A percentile compares a stretch with the other conserved stretches of the same genome.
phyloP scores from a whole-genome alignment of 1,140 invertebrate genomes.

The Pissodes strobi region DNA sequence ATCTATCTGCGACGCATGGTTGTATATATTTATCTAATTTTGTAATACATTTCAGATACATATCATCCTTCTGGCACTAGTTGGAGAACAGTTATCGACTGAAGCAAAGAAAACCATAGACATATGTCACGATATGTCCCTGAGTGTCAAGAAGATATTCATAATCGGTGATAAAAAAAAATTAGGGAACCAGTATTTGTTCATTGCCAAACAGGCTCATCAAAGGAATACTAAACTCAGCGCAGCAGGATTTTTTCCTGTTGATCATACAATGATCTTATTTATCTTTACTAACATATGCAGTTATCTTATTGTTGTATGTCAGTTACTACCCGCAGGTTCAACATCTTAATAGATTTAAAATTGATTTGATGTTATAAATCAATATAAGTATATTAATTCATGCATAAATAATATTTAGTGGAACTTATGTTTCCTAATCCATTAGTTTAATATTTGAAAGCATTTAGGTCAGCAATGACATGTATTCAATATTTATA shows the following conservation, averaged over 20 bases:
- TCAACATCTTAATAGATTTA: no score
- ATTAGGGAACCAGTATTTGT: background rate
- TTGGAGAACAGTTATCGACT: constrained; percentile 2
- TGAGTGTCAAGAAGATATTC: background rate
- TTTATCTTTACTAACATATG: constrained; percentile 13
- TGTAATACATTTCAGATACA: constrained; percentile 12
- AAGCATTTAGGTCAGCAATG: no score
- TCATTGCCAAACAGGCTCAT: constrained; percentile 8
- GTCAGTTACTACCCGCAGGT: background rate
- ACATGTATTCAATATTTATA: no score
- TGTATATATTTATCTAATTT: no score
- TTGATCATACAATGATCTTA: constrained; percentile 19
- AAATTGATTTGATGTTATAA: no score
- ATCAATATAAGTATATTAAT: no score
- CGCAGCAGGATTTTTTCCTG: constrained; percentile 21
- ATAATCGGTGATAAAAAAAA: background rate
- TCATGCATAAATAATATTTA: no score
- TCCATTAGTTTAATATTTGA: no score
- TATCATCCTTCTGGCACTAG: background rate
- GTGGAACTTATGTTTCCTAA: no score
- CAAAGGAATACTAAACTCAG: constrained; percentile 12
- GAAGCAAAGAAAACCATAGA: constrained; percentile 6
- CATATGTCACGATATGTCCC: background rate
- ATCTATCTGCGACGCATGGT: no score
- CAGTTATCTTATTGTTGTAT: constrained; percentile 6